Conservation (phyloP, 2,113 vertebrate genomes). For the Thalassarche chlororhynchos region DNA sequence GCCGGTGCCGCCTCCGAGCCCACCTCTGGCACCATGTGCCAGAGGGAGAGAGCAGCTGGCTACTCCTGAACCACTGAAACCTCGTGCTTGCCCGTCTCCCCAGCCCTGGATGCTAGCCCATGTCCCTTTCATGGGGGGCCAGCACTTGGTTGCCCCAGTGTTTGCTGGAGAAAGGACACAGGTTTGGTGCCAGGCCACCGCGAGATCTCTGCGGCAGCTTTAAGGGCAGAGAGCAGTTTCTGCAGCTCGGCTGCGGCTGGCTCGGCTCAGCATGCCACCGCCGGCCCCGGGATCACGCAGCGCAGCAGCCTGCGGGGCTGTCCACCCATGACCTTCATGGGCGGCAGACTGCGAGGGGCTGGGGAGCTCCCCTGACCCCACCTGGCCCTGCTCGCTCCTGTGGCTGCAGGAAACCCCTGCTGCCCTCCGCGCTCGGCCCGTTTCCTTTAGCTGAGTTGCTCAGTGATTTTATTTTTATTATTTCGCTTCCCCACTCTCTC, state of each 20-base stretch:
- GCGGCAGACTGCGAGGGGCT: not conserved
- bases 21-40: rapidly evolving
- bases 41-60: not conserved
- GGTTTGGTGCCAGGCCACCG: rapidly evolving
- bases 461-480: not conserved
- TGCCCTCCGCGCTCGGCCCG: not conserved
- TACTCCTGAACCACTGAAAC: not conserved
- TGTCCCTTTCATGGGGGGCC: not conserved
- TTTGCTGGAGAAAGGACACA: not conserved
- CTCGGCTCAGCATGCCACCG: not conserved
- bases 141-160: rapidly evolving
- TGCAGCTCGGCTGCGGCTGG: rapidly evolving
- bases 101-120: not conserved
- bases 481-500: not conserved
- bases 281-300: rapidly evolving
- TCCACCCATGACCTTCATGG: rapidly evolving
- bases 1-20: rapidly evolving
- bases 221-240: not conserved
- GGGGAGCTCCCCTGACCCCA: not conserved
- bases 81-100: not conserved
- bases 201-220: not conserved
- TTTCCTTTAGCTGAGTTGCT: slow-evolving; percentile 1
- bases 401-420: not conserved
- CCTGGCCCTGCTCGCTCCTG: rapidly evolving
- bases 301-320: not conserved